phyloP scores from a whole-genome alignment of 1,140 invertebrate genomes.

The Holotrichia oblita region DNA sequence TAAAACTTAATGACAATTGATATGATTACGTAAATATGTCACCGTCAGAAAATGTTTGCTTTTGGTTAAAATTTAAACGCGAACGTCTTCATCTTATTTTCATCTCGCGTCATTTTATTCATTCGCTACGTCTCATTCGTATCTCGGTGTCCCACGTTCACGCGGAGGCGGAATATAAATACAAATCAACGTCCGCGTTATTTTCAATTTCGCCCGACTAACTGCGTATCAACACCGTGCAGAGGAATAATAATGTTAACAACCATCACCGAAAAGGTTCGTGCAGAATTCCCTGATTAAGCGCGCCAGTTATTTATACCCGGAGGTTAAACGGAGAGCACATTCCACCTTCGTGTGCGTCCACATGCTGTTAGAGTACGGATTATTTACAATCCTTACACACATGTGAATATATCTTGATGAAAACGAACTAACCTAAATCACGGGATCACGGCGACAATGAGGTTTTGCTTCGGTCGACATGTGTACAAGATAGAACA shows the following conservation, averaged over 20 bases:
- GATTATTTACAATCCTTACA: background rate
- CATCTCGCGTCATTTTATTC: no score
- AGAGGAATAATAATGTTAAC: slow-evolving; percentile 1
- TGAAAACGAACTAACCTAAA: slow-evolving; percentile 13
- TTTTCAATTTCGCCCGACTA: background rate
- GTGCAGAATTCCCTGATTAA: slow-evolving; percentile 20
- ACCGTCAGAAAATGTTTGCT: no score
- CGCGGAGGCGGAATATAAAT: no score
- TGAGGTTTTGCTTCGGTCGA: background rate
- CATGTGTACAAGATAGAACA: background rate
- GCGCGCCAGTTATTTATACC: slow-evolving; percentile 16
- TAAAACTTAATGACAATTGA: no score
- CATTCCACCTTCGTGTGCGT: slow-evolving; percentile 18
- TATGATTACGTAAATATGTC: no score
- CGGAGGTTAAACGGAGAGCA: background rate
- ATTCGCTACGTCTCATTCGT: no score
- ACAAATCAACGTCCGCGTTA: background rate
- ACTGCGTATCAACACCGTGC: background rate
- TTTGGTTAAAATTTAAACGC: no score
- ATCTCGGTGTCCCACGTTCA: no score
- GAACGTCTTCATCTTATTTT: no score
- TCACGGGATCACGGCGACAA: slow-evolving; percentile 10
- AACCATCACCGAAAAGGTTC: background rate
- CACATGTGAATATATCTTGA: slow-evolving; percentile 8
- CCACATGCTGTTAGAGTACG: background rate